Conservation (phyloP, 2,888 invertebrate species). For the Didymodactylos carnosus region DNA sequence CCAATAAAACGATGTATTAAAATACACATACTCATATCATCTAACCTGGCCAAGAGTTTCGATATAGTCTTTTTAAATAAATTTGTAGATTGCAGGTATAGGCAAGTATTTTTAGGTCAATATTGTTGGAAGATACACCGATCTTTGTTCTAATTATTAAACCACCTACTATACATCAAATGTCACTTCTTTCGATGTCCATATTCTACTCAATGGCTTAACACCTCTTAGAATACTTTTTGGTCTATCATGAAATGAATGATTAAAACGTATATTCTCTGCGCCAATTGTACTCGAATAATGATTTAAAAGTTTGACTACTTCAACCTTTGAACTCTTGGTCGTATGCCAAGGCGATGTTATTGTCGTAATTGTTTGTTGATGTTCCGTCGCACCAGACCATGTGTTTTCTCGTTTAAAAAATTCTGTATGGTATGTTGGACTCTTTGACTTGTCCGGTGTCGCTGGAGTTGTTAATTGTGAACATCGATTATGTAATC, state of each 20-base stretch:
- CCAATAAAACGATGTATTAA: background rate
- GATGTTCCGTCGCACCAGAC: too few relatives aligned
- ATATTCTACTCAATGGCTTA: background rate
- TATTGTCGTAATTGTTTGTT: background rate
- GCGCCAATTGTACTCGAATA: background rate
- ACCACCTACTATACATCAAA: background rate
- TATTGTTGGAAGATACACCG: too few relatives aligned
- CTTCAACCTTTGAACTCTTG: background rate
- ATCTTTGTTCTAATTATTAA: background rate
- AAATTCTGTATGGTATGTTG: too few relatives aligned
- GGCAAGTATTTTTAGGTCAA: too few relatives aligned
- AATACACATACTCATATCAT: background rate
- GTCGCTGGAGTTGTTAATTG: background rate
- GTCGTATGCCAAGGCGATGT: background rate
- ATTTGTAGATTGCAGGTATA: too few relatives aligned
- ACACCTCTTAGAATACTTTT: background rate
- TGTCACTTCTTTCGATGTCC: background rate
- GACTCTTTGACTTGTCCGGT: too few relatives aligned
- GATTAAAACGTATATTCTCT: background rate
- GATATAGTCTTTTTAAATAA: too few relatives aligned
- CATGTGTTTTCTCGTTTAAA: background rate
- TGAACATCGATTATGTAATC: background rate
- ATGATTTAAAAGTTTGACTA: background rate
- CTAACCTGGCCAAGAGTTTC: too few relatives aligned
- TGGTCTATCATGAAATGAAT: background rate